Base-by-base conservation (phyloP, 2,888 invertebrate genomes). In the Hydrotaea cyrtoneurina region DNA sequence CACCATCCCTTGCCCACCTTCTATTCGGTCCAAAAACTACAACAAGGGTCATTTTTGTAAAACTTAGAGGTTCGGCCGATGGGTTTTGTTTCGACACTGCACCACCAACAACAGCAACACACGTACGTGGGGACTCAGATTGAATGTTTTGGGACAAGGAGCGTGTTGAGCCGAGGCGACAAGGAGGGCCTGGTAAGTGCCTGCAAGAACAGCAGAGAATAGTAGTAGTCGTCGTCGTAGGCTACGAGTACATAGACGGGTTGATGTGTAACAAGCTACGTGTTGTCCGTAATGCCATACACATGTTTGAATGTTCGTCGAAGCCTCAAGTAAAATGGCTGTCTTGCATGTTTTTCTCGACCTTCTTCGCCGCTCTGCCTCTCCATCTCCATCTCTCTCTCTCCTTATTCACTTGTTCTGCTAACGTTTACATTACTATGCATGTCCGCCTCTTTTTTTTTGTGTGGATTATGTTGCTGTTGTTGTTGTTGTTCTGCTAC, bases 41-140 rank as follows among this genome's bases (percentile, higher is more conserved):
- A 17, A 69, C 19, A 17, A n/a, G 50, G 77, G 57, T 31, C 8
- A 69, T 53, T 73, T 74, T 80, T 46, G 23, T 75, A 23, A 55
- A 74, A 66, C 71, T 57, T 69, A 46, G 69, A 57, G 23, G 2
- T 7, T 36, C 8, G 55, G 64, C 75, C 59, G 43, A 2, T 31
- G 31, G 7, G 64, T 64, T 64, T 64, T 19, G 26, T 59, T 21
- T 23, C 26, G 26, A 11, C 15, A 13, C 2, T 7, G 5, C 23
- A 23, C 8, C 23, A 59, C 19, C 26, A 31, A n/a, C n/a, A n/a
- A n/a, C n/a, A n/a, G n/a, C n/a, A n/a, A n/a, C n/a, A n/a, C n/a
- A n/a, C n/a, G n/a, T n/a, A n/a, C n/a, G n/a, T n/a, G n/a, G n/a
- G n/a, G n/a, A n/a, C 39, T 1, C 31, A 2, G 31, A 31, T 7